Evolutionary conservation across 2,797 vertebrate genomes (phyloP), one percentile per base, ranked within the genome.

Genomic region (Phaenicophaeus curvirostris): DNA sequence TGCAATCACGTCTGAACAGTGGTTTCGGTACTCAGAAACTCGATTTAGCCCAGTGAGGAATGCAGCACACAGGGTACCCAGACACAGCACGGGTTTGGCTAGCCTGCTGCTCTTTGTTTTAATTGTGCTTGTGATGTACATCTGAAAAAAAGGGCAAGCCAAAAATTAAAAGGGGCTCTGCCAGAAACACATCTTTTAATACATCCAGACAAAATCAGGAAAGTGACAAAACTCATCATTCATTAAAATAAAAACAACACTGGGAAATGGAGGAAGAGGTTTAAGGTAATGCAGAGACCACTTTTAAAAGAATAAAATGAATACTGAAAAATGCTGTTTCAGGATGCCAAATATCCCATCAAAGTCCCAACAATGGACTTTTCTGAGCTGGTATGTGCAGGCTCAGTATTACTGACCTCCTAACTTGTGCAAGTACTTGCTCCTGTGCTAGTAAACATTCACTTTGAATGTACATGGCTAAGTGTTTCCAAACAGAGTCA

Each of bases 81-180:
- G 97, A 93, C 99, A 99, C 78, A 99, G 98, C 77, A 99, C 99
- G 0, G 99, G 99, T 95, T 99, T 99, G 93, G 99, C 99, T 97
- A 99, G 97, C 41, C 99, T 98, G 95, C 99, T 99, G 94, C 99
- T 99, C 97, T 99, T 99, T 7, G 99, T 99, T 97, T 98, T 99
- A 97, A 99, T 99, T 96, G 99, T 99, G 98, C 99, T 99, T 96
- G 99, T 99, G 98, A 99, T 99, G 97, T 99, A 99, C 99, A 99
- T 99, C 99, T 99, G 97, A 75, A 97, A 96, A 8, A 71, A 74
- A 95, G 44, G 8, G 42, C 27, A 94, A 82, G 53, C 7, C 16
- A 27, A 61, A 78, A 59, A 50, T 58, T 27, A 78, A 75, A 76
- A 37, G 5, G 2, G 5, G 5, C 44, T 71, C 28, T 53, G 30